A percentile compares a stretch with the other conserved stretches of the same genome.
These are phyloP conservation scores for Oreortyx pictus DNA, from an alignment of 2,797 vertebrate species.

Conservation along the genomic window DNA sequence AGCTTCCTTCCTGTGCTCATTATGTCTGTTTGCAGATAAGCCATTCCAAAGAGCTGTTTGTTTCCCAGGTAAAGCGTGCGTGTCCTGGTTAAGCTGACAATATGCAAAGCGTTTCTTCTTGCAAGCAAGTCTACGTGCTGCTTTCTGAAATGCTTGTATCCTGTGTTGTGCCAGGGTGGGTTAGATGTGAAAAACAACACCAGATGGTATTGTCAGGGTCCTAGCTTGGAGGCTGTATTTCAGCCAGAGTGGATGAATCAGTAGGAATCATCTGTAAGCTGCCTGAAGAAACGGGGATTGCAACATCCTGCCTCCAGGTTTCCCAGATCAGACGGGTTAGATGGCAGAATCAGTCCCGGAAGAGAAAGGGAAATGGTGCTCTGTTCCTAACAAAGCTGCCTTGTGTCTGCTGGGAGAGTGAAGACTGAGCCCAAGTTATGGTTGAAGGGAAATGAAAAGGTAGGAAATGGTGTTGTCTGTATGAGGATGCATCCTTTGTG, in stretches of 20 bases:
- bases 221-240: neutral
- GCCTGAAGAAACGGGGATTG: neutral
- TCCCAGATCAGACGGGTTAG: neutral
- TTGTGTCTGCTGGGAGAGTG: neutral
- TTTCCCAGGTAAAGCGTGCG: neutral
- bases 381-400: neutral
- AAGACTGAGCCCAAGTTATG: neutral
- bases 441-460: neutral
- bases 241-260: neutral
- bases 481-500: neutral
- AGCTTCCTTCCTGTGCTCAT: neutral
- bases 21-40: neutral
- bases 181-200: neutral
- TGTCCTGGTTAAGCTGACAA: neutral
- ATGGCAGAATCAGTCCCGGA: accelerated
- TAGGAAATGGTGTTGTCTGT: neutral
- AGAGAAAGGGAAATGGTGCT: neutral
- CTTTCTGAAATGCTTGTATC: neutral
- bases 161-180: neutral
- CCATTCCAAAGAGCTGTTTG: neutral
- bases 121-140: neutral
- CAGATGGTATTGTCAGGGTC: neutral
- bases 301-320: neutral
- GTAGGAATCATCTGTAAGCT: neutral
- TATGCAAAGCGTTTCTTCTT: neutral